Evolutionary conservation across 2,113 vertebrate species (phyloP).

Genomic region (Sceloporus tristichus): DNA sequence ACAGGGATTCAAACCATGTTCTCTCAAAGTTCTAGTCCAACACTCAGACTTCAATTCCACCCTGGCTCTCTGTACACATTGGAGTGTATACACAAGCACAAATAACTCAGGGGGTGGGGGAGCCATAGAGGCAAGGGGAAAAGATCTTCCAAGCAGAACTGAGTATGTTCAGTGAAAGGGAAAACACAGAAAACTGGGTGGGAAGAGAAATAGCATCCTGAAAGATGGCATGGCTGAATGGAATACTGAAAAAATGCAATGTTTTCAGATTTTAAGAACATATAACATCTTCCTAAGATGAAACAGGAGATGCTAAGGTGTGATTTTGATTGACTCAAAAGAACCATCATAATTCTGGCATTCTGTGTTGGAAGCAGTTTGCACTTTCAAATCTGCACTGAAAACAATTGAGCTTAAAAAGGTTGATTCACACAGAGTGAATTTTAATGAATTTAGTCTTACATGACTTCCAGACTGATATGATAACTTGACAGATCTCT

Average conservation of each 20-base stretch:
- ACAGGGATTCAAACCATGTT: too few relatives aligned
- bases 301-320: background rate
- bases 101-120: background rate
- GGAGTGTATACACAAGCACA: background rate
- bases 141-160: background rate
- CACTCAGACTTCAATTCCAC: too few relatives aligned
- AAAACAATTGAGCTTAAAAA: background rate
- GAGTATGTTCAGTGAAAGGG: background rate
- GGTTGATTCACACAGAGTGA: background rate
- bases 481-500: constrained; percentile 30
- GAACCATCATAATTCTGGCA: background rate
- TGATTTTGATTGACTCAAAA: background rate
- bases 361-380: background rate
- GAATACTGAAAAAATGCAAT: background rate
- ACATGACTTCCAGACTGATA: background rate
- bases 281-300: background rate
- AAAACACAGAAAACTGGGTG: background rate
- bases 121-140: too few relatives aligned
- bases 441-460: constrained; percentile 10
- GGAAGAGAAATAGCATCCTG: background rate
- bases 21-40: too few relatives aligned
- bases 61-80: too few relatives aligned
- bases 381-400: background rate
- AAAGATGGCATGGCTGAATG: background rate
- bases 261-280: background rate